Conservation (phyloP, 2,888 invertebrate species). For the Zygaena filipendulae region DNA sequence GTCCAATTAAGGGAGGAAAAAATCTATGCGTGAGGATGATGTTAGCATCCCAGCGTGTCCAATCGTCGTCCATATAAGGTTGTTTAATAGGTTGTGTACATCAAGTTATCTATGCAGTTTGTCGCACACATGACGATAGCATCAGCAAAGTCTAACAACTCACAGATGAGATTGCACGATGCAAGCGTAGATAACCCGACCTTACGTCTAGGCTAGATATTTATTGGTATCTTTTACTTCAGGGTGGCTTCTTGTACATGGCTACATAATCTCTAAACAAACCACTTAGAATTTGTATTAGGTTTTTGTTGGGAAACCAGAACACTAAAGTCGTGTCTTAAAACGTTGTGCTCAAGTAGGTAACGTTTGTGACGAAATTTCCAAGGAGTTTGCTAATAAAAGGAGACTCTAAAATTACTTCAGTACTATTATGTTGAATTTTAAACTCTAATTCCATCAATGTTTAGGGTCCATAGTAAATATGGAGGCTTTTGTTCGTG, state of each 20-base stretch:
- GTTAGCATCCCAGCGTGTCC: no score
- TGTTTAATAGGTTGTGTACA: no score
- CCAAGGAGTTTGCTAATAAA: constrained; percentile 36
- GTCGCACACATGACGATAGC: constrained; percentile 28
- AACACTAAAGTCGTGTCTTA: constrained; percentile 21
- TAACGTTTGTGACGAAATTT: constrained; percentile 37
- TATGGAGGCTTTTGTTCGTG: not conserved
- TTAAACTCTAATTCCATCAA: not conserved
- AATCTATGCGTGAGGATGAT: no score
- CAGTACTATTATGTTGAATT: not conserved
- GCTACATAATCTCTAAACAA: no score
- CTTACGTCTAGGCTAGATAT: constrained; percentile 22
- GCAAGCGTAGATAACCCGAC: constrained; percentile 33
- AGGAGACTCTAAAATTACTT: constrained; percentile 27
- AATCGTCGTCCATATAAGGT: no score
- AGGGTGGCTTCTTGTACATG: constrained; percentile 33
- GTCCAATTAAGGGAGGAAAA: no score
- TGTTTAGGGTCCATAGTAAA: not conserved
- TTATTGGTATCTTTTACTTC: constrained; percentile 30
- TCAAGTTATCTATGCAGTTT: constrained; percentile 30
- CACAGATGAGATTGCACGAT: no score
- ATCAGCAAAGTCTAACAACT: constrained; percentile 24
- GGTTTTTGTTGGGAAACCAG: constrained; percentile 28
- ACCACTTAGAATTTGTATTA: no score
- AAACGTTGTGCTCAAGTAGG: constrained; percentile 15